phyloP scores from a whole-genome alignment of 2,797 vertebrate species.

The Phrynocephalus guinanensis region DNA sequence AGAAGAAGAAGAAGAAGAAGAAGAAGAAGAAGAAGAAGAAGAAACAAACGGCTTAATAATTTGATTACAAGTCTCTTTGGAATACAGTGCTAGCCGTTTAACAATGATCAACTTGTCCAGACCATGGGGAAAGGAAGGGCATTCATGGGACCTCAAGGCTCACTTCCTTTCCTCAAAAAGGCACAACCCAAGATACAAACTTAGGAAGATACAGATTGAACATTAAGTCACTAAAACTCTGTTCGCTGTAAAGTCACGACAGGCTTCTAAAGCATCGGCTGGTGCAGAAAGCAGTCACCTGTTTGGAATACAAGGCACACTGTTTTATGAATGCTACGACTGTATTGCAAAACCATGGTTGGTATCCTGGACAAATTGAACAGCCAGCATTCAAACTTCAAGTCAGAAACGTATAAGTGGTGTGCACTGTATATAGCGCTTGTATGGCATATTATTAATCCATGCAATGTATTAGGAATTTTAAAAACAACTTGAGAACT shows the following conservation, averaged over 20 bases:
- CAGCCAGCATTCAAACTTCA: background rate
- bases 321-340: background rate
- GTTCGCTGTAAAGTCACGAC: background rate
- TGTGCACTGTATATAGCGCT: background rate
- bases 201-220: too few relatives aligned
- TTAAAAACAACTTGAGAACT: conserved; percentile 54
- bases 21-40: background rate
- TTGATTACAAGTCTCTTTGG: conserved; percentile 69
- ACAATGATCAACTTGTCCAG: background rate
- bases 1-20: too few relatives aligned
- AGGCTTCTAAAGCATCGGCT: background rate
- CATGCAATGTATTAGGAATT: conserved; percentile 71
- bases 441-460: conserved; percentile 50
- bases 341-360: background rate
- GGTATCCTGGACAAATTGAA: background rate
- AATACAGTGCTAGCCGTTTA: conserved; percentile 49
- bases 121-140: background rate
- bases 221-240: background rate
- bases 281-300: background rate
- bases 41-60: conserved; percentile 54
- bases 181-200: background rate
- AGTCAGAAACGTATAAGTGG: background rate
- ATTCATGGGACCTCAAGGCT: background rate
- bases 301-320: background rate
- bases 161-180: background rate